Evolutionary conservation across 2,113 vertebrate species (phyloP), one percentile per base, ranked within the genome.

Genomic region (Micromys minutus): DNA sequence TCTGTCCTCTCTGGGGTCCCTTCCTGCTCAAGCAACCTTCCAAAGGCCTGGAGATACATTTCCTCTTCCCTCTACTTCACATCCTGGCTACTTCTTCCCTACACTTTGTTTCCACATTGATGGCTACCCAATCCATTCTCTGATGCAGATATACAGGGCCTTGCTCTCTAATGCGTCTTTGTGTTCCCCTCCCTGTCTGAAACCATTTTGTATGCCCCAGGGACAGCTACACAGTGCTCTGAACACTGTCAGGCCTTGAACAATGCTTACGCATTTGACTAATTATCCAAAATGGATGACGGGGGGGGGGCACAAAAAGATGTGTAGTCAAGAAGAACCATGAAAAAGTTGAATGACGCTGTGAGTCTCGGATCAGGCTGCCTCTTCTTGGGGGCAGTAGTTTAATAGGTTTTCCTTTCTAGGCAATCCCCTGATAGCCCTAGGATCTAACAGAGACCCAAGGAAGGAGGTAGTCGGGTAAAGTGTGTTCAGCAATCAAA

Each of bases 401-500:
- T 31, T 0, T 57, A 67, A 83, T 13, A 1, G 24, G 15, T 88
- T 95, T 96, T 85, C 80, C 92, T 91, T 87, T 72, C 87, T 29
- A 47, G 45, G 71, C 31, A 36, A 88, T 63, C 31, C 80, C 81
- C 39, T 19, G 34, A 29, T 34, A 74, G 72, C 88, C 84, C 84
- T 71, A 47, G 90, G 74, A 61, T 45, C 87, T 65, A 47, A 86
- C 24, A 50, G 63, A 94, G 92, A 59, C 84, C 67, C 36, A 21
- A 5, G 76, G 75, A 83, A 94, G 80, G 79, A 21, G 42, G 34
- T 57, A 34, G 61, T 24, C 92, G 93, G 84, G 42, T 63, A 59
- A 96, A 90, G 75, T 86, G 85, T 61, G 55, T 67, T 89, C 86
- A 79, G 19, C 81, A 69, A 81, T 77, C 71, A 93, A 94, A 83